Evolutionary conservation across 2,888 invertebrate species (phyloP).

Genomic region (Protodeltote pygarga): DNA sequence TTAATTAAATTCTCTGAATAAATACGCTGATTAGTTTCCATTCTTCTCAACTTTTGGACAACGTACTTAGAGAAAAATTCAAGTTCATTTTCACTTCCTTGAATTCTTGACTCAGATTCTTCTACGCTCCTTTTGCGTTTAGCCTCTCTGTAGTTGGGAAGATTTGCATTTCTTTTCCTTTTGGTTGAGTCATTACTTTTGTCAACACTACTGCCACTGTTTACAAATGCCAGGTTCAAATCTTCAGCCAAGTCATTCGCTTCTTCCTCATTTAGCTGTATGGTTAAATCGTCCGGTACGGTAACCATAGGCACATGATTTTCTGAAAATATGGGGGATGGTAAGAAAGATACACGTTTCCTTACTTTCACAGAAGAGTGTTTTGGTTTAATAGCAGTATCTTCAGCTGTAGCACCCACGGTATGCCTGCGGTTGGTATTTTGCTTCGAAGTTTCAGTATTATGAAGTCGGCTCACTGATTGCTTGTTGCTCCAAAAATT

Average conservation of each 20-base stretch:
- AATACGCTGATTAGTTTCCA: constrained; percentile 83
- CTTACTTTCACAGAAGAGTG: constrained; percentile 68
- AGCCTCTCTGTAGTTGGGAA: constrained; percentile 57
- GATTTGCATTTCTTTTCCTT: constrained; percentile 58
- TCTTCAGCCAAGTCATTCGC: constrained; percentile 76
- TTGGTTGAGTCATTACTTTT: constrained; percentile 49
- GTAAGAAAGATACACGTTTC: constrained; percentile 79
- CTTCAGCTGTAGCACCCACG: constrained; percentile 55
- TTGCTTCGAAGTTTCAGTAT: constrained; percentile 54
- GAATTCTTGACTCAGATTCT: constrained; percentile 52
- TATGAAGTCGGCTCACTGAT: constrained; percentile 61
- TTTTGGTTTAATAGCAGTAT: constrained; percentile 60
- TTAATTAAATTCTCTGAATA: constrained; percentile 84
- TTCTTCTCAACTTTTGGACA: constrained; percentile 79
- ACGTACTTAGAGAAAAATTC: constrained; percentile 83
- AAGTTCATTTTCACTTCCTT: constrained; percentile 75
- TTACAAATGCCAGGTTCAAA: constrained; percentile 70
- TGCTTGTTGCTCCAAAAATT: constrained; percentile 82
- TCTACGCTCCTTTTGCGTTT: constrained; percentile 68
- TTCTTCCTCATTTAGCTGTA: constrained; percentile 82
- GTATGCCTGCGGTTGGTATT: constrained; percentile 70
- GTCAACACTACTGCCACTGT: constrained; percentile 53
- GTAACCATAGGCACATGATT: constrained; percentile 83
- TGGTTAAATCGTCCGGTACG: constrained; percentile 83
- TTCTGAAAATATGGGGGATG: constrained; percentile 77